Conservation (phyloP, 1,140 invertebrate genomes). For the Brachionus plicatilis region DNA sequence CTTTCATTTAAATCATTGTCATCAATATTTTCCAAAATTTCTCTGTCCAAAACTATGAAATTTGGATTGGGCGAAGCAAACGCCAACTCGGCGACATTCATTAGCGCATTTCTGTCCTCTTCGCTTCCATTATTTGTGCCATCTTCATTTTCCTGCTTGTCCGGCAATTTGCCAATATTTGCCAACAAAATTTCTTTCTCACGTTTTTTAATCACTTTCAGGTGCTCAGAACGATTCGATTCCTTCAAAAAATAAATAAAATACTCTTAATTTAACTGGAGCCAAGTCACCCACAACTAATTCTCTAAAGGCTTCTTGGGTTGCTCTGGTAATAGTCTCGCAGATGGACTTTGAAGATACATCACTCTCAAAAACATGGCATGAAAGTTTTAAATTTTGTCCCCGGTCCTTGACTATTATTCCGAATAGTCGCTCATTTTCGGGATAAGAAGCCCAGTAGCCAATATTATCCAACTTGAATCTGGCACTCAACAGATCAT, state of each 20-base stretch:
- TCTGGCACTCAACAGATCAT: neutral
- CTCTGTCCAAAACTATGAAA: constrained; percentile 2
- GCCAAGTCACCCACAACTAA: neutral
- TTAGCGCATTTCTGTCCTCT: neutral
- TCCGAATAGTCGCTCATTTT: neutral
- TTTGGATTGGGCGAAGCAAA: constrained; percentile 14
- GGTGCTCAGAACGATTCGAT: neutral
- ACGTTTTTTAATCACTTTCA: constrained; percentile 12
- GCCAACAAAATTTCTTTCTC: constrained; percentile 18
- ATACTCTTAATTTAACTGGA: too few species aligned
- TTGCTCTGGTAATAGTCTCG: neutral
- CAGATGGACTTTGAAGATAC: neutral
- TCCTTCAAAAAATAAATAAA: neutral
- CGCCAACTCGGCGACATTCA: constrained; percentile 12
- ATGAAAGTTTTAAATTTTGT: neutral
- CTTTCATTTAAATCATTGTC: neutral
- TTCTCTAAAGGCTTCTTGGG: neutral
- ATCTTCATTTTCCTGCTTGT: neutral
- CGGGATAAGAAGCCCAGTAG: neutral
- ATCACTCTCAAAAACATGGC: constrained; percentile 23
- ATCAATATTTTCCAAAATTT: neutral
- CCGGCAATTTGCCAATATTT: neutral
- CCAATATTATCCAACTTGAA: constrained; percentile 3
- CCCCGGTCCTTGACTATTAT: neutral
- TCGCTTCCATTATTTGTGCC: neutral